Percentiles rank a stretch among this genome's conserved stretches.
Conservation (phyloP, 2,888 invertebrate genomes). For the Amphiduros pacificus region DNA sequence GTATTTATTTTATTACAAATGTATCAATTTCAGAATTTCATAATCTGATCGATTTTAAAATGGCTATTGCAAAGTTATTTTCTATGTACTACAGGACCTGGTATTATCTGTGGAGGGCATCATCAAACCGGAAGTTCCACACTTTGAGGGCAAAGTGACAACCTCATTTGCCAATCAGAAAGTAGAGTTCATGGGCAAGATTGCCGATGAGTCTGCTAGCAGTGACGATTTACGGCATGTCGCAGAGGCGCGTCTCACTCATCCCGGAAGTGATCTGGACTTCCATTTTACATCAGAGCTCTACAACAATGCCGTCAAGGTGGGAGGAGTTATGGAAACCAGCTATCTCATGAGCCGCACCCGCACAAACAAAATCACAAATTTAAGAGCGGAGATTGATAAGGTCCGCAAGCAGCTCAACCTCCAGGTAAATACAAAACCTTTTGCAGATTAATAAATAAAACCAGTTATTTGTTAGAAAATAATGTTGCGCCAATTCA, state of each 20-base stretch:
- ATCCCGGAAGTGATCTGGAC: constrained; percentile 11
- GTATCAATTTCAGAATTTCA: too few species aligned
- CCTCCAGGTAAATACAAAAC: constrained; percentile 11
- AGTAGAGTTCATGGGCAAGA: too few species aligned
- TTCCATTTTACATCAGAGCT: not conserved
- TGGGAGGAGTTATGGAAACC: not conserved
- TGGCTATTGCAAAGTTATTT: not conserved
- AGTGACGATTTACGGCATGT: too few species aligned
- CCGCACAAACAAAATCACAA: not conserved
- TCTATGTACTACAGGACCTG: not conserved
- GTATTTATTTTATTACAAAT: too few species aligned
- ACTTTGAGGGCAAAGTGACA: too few species aligned
- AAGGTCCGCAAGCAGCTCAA: constrained; percentile 10
- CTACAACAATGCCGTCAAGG: not conserved
- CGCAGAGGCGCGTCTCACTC: not conserved
- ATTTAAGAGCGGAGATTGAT: constrained; percentile 12
- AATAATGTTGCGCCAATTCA: too few species aligned
- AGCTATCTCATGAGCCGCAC: constrained; percentile 10
- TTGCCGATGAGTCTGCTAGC: too few species aligned
- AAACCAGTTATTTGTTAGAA: too few species aligned
- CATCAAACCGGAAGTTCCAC: not conserved
- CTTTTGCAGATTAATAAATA: too few species aligned
- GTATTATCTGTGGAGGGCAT: too few species aligned
- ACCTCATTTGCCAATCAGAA: too few species aligned
- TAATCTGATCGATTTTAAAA: too few species aligned